A percentile compares a stretch with the other conserved stretches of the same genome.
Conservation (phyloP, 2,888 invertebrate genomes). For the Rhaphigaster nebulosa region DNA sequence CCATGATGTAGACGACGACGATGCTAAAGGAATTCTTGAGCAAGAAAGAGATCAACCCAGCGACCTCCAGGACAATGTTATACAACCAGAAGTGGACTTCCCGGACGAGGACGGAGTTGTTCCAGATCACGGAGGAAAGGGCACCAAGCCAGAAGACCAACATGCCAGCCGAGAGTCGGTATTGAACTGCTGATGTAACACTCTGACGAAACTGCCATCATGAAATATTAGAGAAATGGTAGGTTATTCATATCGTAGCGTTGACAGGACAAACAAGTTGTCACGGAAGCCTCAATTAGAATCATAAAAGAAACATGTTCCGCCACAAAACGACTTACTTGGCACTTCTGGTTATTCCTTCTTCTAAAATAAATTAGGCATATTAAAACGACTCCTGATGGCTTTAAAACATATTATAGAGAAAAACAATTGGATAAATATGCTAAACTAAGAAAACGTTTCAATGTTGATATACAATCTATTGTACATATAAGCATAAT, state of each 20-base stretch:
- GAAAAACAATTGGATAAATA: too few relatives aligned
- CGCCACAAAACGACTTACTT: not conserved
- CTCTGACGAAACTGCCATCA: conserved; percentile 3
- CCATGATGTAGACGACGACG: not conserved
- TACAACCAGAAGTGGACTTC: not conserved
- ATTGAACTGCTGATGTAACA: conserved; percentile 41
- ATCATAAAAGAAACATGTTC: not conserved
- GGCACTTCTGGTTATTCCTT: not conserved
- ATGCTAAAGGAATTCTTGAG: conserved; percentile 14
- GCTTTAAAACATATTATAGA: too few relatives aligned
- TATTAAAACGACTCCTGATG: too few relatives aligned
- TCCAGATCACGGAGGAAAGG: not conserved
- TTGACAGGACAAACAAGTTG: conserved; percentile 1
- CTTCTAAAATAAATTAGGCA: too few relatives aligned
- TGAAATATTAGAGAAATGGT: not conserved
- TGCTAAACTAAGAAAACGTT: too few relatives aligned
- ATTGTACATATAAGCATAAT: too few relatives aligned
- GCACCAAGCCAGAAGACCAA: not conserved
- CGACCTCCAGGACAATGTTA: not conserved
- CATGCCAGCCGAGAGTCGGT: not conserved
- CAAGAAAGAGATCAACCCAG: not conserved
- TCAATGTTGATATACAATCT: too few relatives aligned
- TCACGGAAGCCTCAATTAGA: conserved; percentile 26
- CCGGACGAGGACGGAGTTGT: not conserved
- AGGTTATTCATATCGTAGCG: not conserved